Evolutionary conservation across 2,888 invertebrate species (phyloP).

Genomic region (Tetropium fuscum): DNA sequence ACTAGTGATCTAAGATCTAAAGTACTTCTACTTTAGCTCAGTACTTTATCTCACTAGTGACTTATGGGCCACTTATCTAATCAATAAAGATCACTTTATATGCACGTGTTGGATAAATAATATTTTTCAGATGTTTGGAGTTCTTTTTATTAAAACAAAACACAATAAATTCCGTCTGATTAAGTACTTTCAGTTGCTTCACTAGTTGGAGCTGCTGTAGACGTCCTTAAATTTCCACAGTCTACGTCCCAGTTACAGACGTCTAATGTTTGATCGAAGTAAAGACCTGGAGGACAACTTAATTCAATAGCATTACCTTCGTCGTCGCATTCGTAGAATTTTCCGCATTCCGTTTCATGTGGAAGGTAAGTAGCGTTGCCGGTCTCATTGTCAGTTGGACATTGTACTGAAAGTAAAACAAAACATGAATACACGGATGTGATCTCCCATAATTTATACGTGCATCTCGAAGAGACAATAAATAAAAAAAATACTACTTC

Average conservation of each 20-base stretch:
- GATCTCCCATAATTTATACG: too few relatives aligned
- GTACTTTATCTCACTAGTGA: too few relatives aligned
- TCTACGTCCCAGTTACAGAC: slow-evolving; percentile 2
- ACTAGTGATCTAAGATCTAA: too few relatives aligned
- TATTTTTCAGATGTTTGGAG: too few relatives aligned
- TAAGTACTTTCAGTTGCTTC: not conserved
- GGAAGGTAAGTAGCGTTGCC: not conserved
- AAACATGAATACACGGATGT: too few relatives aligned
- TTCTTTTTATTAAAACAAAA: not conserved
- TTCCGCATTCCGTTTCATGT: slow-evolving; percentile 17
- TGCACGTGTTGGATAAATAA: too few relatives aligned
- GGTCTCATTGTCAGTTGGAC: not conserved
- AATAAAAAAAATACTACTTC: too few relatives aligned
- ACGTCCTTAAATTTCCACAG: slow-evolving; percentile 4
- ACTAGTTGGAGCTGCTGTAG: not conserved
- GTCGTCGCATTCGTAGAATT: slow-evolving; percentile 13
- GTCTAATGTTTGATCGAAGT: not conserved
- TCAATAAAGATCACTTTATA: too few relatives aligned
- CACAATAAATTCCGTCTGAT: not conserved
- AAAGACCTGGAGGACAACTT: slow-evolving; percentile 3
- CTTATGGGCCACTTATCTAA: too few relatives aligned
- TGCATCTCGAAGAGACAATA: too few relatives aligned
- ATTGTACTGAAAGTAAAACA: slow-evolving; percentile 1
- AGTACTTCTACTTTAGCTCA: too few relatives aligned
- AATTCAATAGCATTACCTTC: not conserved